Base-by-base conservation (phyloP, 35 echinoderm and acorn worm species). In the Ophioderma brevispina region DNA sequence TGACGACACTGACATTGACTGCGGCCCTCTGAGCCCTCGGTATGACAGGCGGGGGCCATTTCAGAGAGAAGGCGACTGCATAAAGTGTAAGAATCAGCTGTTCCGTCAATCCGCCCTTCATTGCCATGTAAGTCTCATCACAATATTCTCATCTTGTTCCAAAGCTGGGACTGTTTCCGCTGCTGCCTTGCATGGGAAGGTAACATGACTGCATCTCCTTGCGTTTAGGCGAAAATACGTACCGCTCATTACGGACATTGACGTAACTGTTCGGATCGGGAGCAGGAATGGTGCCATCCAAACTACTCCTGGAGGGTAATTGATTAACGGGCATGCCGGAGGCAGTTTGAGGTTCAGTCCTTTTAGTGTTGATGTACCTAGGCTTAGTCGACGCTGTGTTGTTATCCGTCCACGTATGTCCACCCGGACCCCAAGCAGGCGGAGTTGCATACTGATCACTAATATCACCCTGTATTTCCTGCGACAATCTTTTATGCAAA, bases 91-190 rank as follows among this genome's bases (percentile, higher is more conserved):
- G 76, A 32, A 3, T 78, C 75, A 0, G 37, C 40, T 15, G 14
- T 77, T 30, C 82, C 90, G 13, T 85, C 90, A 46, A 85, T 86
- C 64, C 36, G 41, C 81, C 64, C 82, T 91, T 63, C 90, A 91
- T 91, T 33, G 82, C 43, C 90, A 91, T 91, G 82, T 91, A 91
- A 37, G 59, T 18, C 15, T 87, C 85, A n/a, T 87, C 85, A 80
- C 75, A 10, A 25, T 8, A 36, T 80, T 37, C 34, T 34, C 11
- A 80, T 43, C 30, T 1, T 49, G 32, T 31, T 55, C 8, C 42
- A 25, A 32, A 42, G 46, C n/a, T 50, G 52, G 52, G 46, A 86
- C 84, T 38, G 32, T 19, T 39, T 6, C 15, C 34, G 36, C 84
- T 76, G 84, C 55, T 86, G 82, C 90, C 90, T 50, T 85, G 75